These are phyloP conservation scores for Tridacna crocea DNA, from an alignment of 2,888 invertebrate species.

Conservation along the genomic window DNA sequence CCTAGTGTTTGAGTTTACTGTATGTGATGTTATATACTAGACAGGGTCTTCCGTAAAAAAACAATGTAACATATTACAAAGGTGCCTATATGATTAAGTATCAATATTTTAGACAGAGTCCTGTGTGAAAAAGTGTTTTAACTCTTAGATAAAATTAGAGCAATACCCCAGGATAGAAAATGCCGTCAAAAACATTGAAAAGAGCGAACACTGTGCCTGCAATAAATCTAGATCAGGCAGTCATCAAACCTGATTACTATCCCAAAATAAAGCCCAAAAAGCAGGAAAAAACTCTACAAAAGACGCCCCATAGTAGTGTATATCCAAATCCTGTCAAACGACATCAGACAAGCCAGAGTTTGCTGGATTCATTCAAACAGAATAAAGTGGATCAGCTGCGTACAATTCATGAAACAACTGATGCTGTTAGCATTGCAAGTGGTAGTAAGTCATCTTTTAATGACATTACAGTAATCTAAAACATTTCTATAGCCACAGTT, in stretches of 20 bases:
- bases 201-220: slow-evolving; percentile 34
- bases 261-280: slow-evolving; percentile 8
- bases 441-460: background rate
- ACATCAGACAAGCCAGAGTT: slow-evolving; percentile 9
- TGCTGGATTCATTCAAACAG: slow-evolving; percentile 8
- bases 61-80: too few species aligned
- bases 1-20: too few species aligned
- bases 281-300: background rate
- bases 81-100: too few species aligned
- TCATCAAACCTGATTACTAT: slow-evolving; percentile 53
- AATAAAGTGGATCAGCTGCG: background rate
- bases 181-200: slow-evolving; percentile 13
- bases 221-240: slow-evolving; percentile 36
- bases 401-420: background rate
- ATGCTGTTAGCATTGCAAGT: background rate
- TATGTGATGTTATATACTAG: too few species aligned
- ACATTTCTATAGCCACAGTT: too few species aligned
- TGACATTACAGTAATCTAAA: too few species aligned
- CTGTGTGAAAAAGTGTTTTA: background rate
- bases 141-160: too few species aligned
- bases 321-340: slow-evolving; percentile 21
- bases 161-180: too few species aligned
- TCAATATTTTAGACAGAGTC: background rate
- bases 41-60: too few species aligned
- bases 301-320: background rate